These are phyloP conservation scores for Hydrozoanthus gracilis DNA, from an alignment of 92 coral and sea anemone species.

Conservation along the genomic window DNA sequence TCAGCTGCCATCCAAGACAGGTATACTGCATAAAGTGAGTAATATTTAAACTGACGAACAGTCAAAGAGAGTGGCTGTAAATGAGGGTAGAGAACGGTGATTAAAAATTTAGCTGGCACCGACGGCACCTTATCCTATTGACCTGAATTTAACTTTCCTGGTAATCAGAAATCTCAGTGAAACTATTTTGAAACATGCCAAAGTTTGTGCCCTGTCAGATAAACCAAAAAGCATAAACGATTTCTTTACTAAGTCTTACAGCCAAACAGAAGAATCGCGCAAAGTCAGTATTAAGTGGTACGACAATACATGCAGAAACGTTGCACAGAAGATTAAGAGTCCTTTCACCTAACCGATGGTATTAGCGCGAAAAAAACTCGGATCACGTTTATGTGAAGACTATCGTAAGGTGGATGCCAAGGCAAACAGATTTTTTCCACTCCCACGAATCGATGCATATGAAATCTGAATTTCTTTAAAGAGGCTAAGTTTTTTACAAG, in stretches of 20 bases:
- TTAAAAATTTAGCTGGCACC: background rate
- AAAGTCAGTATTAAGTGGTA: constrained; percentile 57
- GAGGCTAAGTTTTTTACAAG: constrained; percentile 42
- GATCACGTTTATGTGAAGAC: constrained; percentile 46
- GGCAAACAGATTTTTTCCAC: constrained; percentile 45
- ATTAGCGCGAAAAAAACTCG: constrained; percentile 52
- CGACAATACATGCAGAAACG: constrained; percentile 49
- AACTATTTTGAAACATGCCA: constrained; percentile 48
- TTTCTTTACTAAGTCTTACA: constrained; percentile 45
- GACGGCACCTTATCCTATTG: constrained; percentile 46
- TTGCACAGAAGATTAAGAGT: constrained; percentile 56
- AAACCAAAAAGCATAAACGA: constrained; percentile 42
- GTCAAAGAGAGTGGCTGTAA: constrained; percentile 41
- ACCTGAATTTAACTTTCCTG: constrained; percentile 47
- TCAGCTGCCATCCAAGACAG: constrained; percentile 63
- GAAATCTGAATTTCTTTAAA: constrained; percentile 49
- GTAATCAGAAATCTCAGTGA: constrained; percentile 45
- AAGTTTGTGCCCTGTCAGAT: constrained; percentile 46
- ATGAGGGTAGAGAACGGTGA: constrained; percentile 50
- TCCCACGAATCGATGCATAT: constrained; percentile 57
- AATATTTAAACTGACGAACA: constrained; percentile 1
- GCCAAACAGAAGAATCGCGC: constrained; percentile 48
- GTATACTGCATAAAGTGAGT: constrained; percentile 59
- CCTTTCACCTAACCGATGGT: constrained; percentile 58
- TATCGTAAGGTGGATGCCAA: constrained; percentile 51